Base-by-base conservation (phyloP, 2,888 invertebrate genomes). In the Cenopis cana region DNA sequence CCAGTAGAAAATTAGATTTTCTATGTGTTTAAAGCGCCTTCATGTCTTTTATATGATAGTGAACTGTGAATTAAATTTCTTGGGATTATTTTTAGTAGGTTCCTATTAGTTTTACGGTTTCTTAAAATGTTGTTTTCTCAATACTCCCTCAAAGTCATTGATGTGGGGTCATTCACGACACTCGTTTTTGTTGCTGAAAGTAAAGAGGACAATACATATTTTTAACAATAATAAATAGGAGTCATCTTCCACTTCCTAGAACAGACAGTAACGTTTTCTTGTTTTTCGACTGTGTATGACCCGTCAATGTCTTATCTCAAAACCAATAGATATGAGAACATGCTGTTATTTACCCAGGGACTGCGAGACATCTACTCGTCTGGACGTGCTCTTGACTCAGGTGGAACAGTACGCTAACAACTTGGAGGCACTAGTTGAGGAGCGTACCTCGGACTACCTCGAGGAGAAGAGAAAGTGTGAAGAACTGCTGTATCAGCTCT, bases 321-420 rank as follows among this genome's bases (percentile, higher is more conserved):
- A 33, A 33, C 33, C 33, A 33, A 33, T 33, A 33, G 33, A 33
- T 5, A 33, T 33, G 33, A 8, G 33, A 18, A 11, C 6, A 0
- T 11, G 12, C 11, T 65, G n/a, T 72, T 54, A 71, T 18, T 38
- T 71, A 33, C 80, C 9, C 89, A 98, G 98, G 89, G 97, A 97
- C 83, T 97, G 97, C 82, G 98, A 98, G 87, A 97, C 97, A 65
- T 97, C 98, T 57, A 98, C 98, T 80, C 96, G 99, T 52, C 92
- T 98, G 80, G 99, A 99, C 92, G 98, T 98, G 93, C 94, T 99
- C 72, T 92, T 98, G 50, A 97, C 98, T 41, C 97, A 99, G 76
- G 99, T 99, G 97, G 99, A 99, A 89, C 98, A 99, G 86, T 99
- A 99, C 85, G 99, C 99, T 20, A 99, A 99, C 89, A 99, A 99